These are phyloP conservation scores for Rhagonycha fulva DNA, from an alignment of 2,888 invertebrate genomes.

Conservation along the genomic window DNA sequence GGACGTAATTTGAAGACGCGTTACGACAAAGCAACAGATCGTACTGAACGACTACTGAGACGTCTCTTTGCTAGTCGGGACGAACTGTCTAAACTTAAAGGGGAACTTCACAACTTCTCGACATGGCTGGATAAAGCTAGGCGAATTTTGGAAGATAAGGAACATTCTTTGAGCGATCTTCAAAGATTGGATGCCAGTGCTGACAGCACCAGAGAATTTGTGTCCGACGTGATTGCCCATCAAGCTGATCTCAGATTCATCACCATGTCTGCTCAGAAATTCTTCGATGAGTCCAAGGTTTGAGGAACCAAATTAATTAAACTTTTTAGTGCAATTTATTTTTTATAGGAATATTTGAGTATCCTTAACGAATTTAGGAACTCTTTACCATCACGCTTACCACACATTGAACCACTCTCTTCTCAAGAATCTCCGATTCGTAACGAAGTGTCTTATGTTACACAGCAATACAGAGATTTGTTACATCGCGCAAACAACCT, in stretches of 20 bases:
- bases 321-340: background rate
- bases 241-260: slow-evolving; percentile 95
- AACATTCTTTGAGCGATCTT: slow-evolving; percentile 77
- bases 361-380: slow-evolving; percentile 88
- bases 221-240: slow-evolving; percentile 92
- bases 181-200: slow-evolving; percentile 71
- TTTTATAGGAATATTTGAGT: slow-evolving; percentile 72
- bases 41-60: slow-evolving; percentile 77
- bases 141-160: slow-evolving; percentile 81
- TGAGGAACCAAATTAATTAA: slow-evolving; percentile 24
- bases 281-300: slow-evolving; percentile 92
- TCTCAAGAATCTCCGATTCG: slow-evolving; percentile 77
- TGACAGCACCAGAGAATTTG: slow-evolving; percentile 85
- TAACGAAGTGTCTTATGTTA: slow-evolving; percentile 77
- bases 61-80: slow-evolving; percentile 80
- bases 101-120: slow-evolving; percentile 80
- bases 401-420: slow-evolving; percentile 73
- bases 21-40: slow-evolving; percentile 80
- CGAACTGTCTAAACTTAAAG: slow-evolving; percentile 85
- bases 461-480: slow-evolving; percentile 80
- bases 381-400: slow-evolving; percentile 78
- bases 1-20: slow-evolving; percentile 82
- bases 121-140: slow-evolving; percentile 84
- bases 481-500: slow-evolving; percentile 81
- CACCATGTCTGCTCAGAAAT: slow-evolving; percentile 95